Conservation (phyloP, 2,113 vertebrate species). For the Lagopus leucura region DNA sequence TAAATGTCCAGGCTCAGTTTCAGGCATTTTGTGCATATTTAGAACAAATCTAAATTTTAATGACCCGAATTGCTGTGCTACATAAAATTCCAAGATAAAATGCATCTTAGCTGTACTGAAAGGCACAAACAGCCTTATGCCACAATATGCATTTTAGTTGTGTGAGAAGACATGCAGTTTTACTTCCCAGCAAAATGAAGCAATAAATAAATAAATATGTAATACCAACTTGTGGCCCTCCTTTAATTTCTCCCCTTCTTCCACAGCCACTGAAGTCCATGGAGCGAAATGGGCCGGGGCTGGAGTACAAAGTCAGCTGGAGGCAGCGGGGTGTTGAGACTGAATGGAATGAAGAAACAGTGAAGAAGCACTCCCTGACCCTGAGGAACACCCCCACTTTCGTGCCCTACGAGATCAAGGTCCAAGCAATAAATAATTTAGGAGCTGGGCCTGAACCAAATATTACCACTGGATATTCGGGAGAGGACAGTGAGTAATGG, state of each 20-base stretch:
- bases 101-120: background rate
- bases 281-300: slow-evolving; percentile 90
- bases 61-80: slow-evolving; percentile 13
- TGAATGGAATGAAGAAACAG: slow-evolving; percentile 87
- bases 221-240: background rate
- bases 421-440: slow-evolving; percentile 88
- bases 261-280: slow-evolving; percentile 86
- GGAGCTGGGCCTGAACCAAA: slow-evolving; percentile 89
- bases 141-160: background rate
- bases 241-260: slow-evolving; percentile 13
- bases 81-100: slow-evolving; percentile 39
- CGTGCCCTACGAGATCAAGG: slow-evolving; percentile 91
- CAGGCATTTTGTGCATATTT: slow-evolving; percentile 15
- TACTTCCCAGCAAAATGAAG: background rate
- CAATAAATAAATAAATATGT: background rate
- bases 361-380: slow-evolving; percentile 87
- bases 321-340: slow-evolving; percentile 78
- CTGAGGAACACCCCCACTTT: slow-evolving; percentile 90
- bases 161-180: background rate
- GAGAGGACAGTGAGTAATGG: slow-evolving; percentile 91
- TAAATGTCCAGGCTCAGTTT: slow-evolving; percentile 6
- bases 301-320: slow-evolving; percentile 94
- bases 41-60: slow-evolving; percentile 63
- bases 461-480: slow-evolving; percentile 85
- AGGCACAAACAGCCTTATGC: background rate